phyloP scores from a whole-genome alignment of 2,888 invertebrate species.

The Itoplectis maculator region DNA sequence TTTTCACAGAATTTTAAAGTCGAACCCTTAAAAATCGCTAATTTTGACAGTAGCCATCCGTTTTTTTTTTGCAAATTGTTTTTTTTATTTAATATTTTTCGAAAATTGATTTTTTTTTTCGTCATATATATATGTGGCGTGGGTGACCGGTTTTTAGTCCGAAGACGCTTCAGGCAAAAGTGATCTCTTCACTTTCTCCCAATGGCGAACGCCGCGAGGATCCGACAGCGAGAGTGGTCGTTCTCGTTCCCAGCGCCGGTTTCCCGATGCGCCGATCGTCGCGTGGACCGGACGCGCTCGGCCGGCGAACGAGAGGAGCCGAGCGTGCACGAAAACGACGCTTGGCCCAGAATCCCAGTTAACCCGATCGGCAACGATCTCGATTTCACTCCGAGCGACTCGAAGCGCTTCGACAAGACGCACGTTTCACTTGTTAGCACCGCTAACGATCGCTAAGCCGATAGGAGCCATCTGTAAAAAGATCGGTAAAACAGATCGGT shows the following conservation, averaged over 20 bases:
- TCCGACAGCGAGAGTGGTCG: slow-evolving; percentile 78
- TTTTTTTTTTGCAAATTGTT: too few relatives aligned
- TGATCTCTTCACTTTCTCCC: slow-evolving; percentile 72
- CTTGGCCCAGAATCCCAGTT: slow-evolving; percentile 72
- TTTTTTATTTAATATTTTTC: too few relatives aligned
- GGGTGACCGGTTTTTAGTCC: slow-evolving; percentile 44
- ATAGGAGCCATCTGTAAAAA: too few relatives aligned
- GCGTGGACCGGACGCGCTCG: slow-evolving; percentile 24
- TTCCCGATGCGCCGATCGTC: slow-evolving; percentile 57
- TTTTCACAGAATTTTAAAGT: too few relatives aligned
- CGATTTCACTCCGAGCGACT: slow-evolving; percentile 68
- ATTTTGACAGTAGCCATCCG: too few relatives aligned
- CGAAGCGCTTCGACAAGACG: slow-evolving; percentile 21
- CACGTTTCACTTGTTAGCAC: slow-evolving; percentile 6
- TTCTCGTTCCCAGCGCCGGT: slow-evolving; percentile 63
- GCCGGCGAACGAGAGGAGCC: not conserved
- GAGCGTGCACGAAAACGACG: slow-evolving; percentile 39
- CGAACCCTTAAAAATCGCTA: too few relatives aligned
- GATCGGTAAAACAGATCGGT: too few relatives aligned
- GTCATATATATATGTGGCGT: slow-evolving; percentile 30
- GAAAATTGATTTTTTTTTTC: too few relatives aligned
- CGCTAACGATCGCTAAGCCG: not conserved
- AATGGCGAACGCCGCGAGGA: slow-evolving; percentile 44
- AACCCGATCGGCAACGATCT: slow-evolving; percentile 64
- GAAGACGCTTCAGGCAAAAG: slow-evolving; percentile 60